Evolutionary conservation across 2,888 invertebrate species (phyloP).

Genomic region (Eretmocerus hayati): DNA sequence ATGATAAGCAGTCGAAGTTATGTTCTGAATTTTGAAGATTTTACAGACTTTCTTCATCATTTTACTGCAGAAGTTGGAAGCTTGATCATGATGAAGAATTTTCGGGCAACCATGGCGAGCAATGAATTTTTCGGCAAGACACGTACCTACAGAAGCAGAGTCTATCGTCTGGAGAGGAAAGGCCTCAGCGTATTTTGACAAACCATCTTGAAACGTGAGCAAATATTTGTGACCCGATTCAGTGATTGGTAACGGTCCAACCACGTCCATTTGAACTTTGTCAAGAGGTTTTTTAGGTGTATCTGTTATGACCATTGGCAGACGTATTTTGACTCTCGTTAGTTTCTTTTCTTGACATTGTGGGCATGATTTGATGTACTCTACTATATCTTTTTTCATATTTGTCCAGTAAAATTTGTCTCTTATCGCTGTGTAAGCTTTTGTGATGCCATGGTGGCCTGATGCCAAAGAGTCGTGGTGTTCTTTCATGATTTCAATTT

Average conservation of each 20-base stretch:
- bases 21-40: neutral
- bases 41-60: neutral
- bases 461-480: too few relatives aligned
- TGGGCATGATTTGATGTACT: neutral
- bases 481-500: too few relatives aligned
- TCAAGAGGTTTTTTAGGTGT: neutral
- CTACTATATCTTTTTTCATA: neutral
- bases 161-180: neutral
- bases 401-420: neutral
- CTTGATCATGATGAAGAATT: neutral
- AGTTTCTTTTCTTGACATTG: neutral
- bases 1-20: neutral
- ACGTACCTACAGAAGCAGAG: neutral
- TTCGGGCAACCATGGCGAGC: neutral
- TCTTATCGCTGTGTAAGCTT: neutral
- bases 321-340: neutral
- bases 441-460: too few relatives aligned
- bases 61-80: neutral
- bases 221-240: neutral
- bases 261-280: neutral
- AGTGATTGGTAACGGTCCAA: neutral
- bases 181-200: neutral
- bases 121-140: neutral
- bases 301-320: conserved; percentile 1
- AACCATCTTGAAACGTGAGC: neutral